These are phyloP conservation scores for Halictus ligatus DNA, from an alignment of 2,888 invertebrate genomes.

Conservation along the genomic window DNA sequence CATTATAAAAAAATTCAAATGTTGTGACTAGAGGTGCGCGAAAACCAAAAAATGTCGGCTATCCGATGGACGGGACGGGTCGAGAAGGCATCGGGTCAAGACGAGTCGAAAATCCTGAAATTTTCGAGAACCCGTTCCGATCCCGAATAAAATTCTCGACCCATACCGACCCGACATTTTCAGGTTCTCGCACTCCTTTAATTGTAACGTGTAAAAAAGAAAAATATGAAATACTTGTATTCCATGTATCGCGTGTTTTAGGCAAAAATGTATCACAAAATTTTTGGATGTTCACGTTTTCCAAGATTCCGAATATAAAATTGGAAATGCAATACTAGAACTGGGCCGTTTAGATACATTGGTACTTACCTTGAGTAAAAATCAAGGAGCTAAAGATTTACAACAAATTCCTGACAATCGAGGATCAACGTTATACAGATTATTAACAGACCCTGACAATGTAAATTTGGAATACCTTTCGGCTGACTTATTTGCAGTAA, in stretches of 20 bases:
- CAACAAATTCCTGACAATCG: slow-evolving; percentile 86
- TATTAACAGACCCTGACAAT: slow-evolving; percentile 87
- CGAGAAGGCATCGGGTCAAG: too few species aligned
- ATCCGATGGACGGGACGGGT: too few species aligned
- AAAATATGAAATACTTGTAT: neutral
- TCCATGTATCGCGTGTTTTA: slow-evolving; percentile 35
- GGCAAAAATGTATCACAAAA: slow-evolving; percentile 84
- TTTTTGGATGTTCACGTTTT: slow-evolving; percentile 86
- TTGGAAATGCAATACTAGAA: slow-evolving; percentile 86
- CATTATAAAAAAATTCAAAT: neutral
- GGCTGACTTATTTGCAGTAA: slow-evolving; percentile 86
- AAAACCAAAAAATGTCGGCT: too few species aligned
- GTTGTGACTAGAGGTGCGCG: too few species aligned
- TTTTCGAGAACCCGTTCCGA: too few species aligned
- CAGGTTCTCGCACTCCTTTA: too few species aligned
- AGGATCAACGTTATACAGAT: slow-evolving; percentile 86
- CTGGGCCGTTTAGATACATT: slow-evolving; percentile 86
- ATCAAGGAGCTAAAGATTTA: slow-evolving; percentile 84
- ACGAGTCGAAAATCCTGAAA: too few species aligned
- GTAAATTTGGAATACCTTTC: slow-evolving; percentile 87
- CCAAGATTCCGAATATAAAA: slow-evolving; percentile 84
- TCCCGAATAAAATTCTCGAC: too few species aligned
- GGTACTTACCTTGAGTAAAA: slow-evolving; percentile 85
- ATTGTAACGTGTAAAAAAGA: too few species aligned
- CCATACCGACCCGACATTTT: neutral